phyloP scores from a whole-genome alignment of 2,797 vertebrate genomes.

The Halcyon badia region DNA sequence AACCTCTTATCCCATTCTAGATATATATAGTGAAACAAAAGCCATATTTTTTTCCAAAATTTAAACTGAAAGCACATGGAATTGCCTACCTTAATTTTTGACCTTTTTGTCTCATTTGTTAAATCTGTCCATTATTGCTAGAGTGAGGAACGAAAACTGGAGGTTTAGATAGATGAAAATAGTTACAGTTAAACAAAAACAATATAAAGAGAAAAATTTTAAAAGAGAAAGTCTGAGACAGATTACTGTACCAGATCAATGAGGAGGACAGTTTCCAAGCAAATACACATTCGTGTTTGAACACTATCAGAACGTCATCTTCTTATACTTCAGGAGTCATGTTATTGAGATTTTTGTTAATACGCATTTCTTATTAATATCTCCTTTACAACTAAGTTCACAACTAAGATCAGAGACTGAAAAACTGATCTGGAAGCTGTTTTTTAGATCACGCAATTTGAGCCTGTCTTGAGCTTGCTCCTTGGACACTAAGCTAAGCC shows the following conservation, averaged over 20 bases:
- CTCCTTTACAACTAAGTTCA: background rate
- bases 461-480: background rate
- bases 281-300: background rate
- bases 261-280: background rate
- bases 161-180: background rate
- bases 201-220: background rate
- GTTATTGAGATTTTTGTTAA: background rate
- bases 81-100: background rate
- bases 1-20: background rate
- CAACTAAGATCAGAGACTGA: background rate
- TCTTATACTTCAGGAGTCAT: background rate
- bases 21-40: background rate
- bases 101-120: background rate
- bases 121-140: background rate
- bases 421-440: background rate
- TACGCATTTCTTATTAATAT: accelerated
- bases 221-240: background rate
- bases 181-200: background rate
- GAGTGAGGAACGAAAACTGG: background rate
- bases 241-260: background rate
- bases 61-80: background rate
- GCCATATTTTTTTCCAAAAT: background rate
- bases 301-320: background rate
- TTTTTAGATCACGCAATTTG: background rate
- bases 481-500: background rate